Conservation (phyloP, 2,888 invertebrate genomes). For the Sphaeridia pumilis region DNA sequence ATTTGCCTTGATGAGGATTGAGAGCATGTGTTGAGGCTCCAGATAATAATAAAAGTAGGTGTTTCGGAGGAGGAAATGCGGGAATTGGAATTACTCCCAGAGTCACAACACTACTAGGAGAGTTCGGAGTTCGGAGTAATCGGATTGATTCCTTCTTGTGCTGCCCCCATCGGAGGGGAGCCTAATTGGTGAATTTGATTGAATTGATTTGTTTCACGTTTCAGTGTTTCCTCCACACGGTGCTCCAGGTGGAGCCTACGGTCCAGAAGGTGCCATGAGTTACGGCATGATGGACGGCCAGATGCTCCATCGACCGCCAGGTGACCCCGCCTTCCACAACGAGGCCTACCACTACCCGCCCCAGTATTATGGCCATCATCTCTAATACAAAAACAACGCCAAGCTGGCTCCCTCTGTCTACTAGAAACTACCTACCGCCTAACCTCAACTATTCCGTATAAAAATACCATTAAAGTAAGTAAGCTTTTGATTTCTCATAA, state of each 20-base stretch:
- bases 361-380: constrained; percentile 88
- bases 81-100: too few species aligned
- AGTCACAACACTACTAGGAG: too few species aligned
- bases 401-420: neutral
- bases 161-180: neutral
- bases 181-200: neutral
- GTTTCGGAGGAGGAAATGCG: neutral
- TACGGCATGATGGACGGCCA: constrained; percentile 92
- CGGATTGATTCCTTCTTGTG: neutral
- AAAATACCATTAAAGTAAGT: neutral
- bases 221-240: constrained; percentile 85
- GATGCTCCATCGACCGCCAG: constrained; percentile 92
- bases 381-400: constrained; percentile 44
- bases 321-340: constrained; percentile 86
- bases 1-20: neutral
- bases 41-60: neutral
- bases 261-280: constrained; percentile 90
- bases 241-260: constrained; percentile 90
- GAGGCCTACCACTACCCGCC: constrained; percentile 78
- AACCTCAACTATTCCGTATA: neutral
- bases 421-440: neutral
- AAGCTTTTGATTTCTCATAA: neutral
- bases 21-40: neutral
- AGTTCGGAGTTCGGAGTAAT: too few species aligned
- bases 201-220: constrained; percentile 23